Base-by-base conservation (phyloP, 2,888 invertebrate genomes). In the Tetramorium bicarinatum region DNA sequence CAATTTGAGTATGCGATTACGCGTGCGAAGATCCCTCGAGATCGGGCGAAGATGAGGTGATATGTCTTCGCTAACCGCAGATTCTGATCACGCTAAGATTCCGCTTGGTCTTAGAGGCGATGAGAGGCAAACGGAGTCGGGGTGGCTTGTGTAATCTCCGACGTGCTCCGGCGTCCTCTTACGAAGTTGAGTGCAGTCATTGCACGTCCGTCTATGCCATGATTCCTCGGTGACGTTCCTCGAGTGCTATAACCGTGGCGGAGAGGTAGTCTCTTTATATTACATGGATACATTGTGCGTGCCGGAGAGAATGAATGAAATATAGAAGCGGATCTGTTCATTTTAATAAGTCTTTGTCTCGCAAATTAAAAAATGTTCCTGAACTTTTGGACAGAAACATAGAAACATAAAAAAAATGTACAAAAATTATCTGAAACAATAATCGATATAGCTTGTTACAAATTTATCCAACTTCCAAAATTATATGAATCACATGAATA, bases 221-320 rank as follows among this genome's bases (percentile, higher is more conserved):
- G 91, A 90, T 90, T 88, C 88, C 88, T 89, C 88, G 66, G 87
- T 87, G 88, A 85, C 90, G 86, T 91, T 90, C 87, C 90, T 84
- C 86, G 67, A 54, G 84, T 84, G 87, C 83, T 88, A 87, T 89
- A 89, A 89, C 88, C 88, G 86, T 87, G 82, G 87, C 89, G 86
- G 89, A 62, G 54, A 72, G 66, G 69, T 61, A 47, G 49, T 44
- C 54, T 41, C 52, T 62, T 34, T 81, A n/a, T 44, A 59, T 74
- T 59, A n/a, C 38, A 38, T n/a, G 79, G 56, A 15, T 15, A 25
- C 38, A 41, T 25, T 13, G 29, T 62, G 52, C 61, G 38, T 81
- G 54, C 13, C 29, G 29, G 9, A 38, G 29, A 54, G 34, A 62
- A 59, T 13, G 29, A 64, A 38, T 38, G 52, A 52, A 52, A 69